phyloP scores from a whole-genome alignment of 1,140 invertebrate genomes.

The Diachasma alloeum region DNA sequence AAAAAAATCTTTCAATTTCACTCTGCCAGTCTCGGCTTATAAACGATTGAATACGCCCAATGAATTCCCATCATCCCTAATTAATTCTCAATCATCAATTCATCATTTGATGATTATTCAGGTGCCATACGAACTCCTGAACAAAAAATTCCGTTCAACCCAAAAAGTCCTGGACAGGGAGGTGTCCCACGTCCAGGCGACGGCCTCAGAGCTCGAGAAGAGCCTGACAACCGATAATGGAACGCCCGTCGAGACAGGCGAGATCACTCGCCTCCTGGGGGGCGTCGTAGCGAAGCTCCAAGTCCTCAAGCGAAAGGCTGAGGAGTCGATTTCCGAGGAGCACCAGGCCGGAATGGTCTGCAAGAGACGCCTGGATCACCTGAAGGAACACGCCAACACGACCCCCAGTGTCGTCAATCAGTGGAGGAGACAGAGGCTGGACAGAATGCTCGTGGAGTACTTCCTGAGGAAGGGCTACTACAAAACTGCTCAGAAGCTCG shows the following conservation, averaged over 20 bases:
- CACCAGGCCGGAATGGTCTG: slow-evolving; percentile 85
- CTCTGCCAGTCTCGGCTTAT: not conserved
- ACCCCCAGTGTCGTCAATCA: slow-evolving; percentile 71
- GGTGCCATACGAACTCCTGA: slow-evolving; percentile 98
- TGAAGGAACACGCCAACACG: slow-evolving; percentile 79
- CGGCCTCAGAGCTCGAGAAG: slow-evolving; percentile 84
- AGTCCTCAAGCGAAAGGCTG: slow-evolving; percentile 92
- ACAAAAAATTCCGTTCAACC: slow-evolving; percentile 95
- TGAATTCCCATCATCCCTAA: too few relatives aligned
- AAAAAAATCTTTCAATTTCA: not conserved
- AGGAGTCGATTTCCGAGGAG: slow-evolving; percentile 92
- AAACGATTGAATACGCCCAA: too few relatives aligned
- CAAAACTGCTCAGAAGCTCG: slow-evolving; percentile 86
- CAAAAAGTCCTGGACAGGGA: slow-evolving; percentile 95
- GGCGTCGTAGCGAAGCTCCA: slow-evolving; percentile 91
- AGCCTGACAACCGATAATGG: slow-evolving; percentile 67
- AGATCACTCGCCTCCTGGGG: slow-evolving; percentile 83
- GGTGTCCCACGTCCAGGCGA: slow-evolving; percentile 84
- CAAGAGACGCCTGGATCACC: slow-evolving; percentile 89
- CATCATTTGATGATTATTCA: slow-evolving; percentile 57
- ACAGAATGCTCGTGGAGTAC: slow-evolving; percentile 96
- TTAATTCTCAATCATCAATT: too few relatives aligned
- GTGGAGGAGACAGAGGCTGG: slow-evolving; percentile 88
- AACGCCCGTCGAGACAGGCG: slow-evolving; percentile 67
- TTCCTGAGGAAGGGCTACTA: slow-evolving; percentile 96